These are phyloP conservation scores for Heterotilapia buettikoferi DNA, from an alignment of 2,113 vertebrate genomes.

Conservation along the genomic window DNA sequence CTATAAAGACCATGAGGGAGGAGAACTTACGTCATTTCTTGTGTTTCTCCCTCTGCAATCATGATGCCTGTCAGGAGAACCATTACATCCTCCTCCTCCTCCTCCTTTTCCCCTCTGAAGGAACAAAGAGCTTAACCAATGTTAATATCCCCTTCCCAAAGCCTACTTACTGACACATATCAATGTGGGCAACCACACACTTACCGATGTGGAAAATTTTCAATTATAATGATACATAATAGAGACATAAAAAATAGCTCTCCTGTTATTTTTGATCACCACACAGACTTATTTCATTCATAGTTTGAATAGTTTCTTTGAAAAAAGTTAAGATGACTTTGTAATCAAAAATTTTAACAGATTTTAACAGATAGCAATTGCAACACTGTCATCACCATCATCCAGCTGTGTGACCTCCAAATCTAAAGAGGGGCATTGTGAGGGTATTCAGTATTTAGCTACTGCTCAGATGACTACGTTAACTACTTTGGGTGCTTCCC, in stretches of 20 bases:
- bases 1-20: neutral
- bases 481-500: neutral
- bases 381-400: neutral
- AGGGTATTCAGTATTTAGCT: neutral
- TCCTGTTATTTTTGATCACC: neutral
- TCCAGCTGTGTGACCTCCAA: neutral
- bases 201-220: neutral
- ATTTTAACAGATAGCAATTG: neutral
- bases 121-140: neutral
- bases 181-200: neutral
- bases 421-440: neutral
- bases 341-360: neutral
- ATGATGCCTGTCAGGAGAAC: conserved; percentile 19
- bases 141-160: neutral
- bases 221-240: neutral
- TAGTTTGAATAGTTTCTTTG: neutral
- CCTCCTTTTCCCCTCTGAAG: conserved; percentile 18
- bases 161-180: neutral
- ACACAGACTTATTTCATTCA: neutral
- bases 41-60: conserved; percentile 30
- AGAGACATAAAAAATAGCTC: neutral
- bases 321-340: neutral
- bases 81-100: conserved; percentile 10
- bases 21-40: conserved; percentile 45
- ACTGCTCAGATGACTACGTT: neutral